Evolutionary conservation across 2,113 vertebrate genomes (phyloP).

Genomic region (Triplophysa rosa): DNA sequence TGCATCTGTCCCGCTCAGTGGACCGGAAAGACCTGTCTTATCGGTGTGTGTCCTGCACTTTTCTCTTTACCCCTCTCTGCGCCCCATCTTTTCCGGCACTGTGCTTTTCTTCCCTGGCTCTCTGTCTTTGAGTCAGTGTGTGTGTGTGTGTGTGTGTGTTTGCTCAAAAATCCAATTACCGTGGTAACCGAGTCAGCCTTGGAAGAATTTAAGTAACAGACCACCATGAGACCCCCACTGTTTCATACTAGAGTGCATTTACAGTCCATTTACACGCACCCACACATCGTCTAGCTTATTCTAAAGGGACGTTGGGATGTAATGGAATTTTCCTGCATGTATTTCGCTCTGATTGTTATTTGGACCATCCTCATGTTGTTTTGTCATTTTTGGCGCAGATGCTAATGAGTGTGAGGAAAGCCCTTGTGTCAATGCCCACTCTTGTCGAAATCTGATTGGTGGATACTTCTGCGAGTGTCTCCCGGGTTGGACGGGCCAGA

Average conservation of each 20-base stretch:
- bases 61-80: neutral
- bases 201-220: constrained; percentile 43
- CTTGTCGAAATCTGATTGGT: constrained; percentile 90
- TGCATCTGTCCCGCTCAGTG: constrained; percentile 88
- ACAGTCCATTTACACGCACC: neutral
- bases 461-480: constrained; percentile 92
- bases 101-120: neutral
- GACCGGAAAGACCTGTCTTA: constrained; percentile 90
- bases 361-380: neutral
- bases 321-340: neutral
- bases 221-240: constrained; percentile 41
- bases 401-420: constrained; percentile 87
- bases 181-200: constrained; percentile 24
- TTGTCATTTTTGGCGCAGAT: constrained; percentile 67
- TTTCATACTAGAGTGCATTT: constrained; percentile 15
- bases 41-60: constrained; percentile 73
- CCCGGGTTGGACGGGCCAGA: constrained; percentile 86
- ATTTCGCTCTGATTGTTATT: neutral
- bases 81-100: neutral
- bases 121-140: neutral
- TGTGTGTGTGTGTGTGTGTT: constrained; percentile 16
- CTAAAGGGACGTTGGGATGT: neutral
- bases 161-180: constrained; percentile 29
- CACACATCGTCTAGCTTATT: neutral
- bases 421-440: constrained; percentile 87